Percentiles rank a stretch among this genome's conserved stretches.
Evolutionary conservation across 2,797 vertebrate species (phyloP).

Genomic region (Gephyroberyx darwinii): DNA sequence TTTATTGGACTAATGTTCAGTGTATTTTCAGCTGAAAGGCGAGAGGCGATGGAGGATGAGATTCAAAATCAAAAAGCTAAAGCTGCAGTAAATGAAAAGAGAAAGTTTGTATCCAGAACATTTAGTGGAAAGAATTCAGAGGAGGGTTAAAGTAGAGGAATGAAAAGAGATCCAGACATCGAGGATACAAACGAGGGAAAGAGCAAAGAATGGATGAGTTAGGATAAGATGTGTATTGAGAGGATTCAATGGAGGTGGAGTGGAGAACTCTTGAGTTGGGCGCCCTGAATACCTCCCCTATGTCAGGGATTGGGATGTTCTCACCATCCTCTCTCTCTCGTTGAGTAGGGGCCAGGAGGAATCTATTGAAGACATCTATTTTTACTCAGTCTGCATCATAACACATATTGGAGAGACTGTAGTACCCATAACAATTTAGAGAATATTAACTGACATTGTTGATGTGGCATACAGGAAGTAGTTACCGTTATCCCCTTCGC

Average conservation of each 20-base stretch:
- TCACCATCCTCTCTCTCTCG: conserved; percentile 48
- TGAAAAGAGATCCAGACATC: neutral
- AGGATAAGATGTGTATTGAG: conserved; percentile 21
- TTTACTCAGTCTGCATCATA: conserved; percentile 14
- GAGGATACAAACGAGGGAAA: neutral
- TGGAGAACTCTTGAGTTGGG: conserved; percentile 42
- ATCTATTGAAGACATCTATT: conserved; percentile 21
- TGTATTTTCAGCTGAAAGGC: conserved; percentile 31
- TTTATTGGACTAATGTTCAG: conserved; percentile 38
- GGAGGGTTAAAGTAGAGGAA: neutral
- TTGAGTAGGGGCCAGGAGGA: conserved; percentile 13
- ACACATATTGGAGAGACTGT: neutral
- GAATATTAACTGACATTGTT: neutral
- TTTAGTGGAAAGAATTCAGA: neutral
- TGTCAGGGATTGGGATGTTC: conserved; percentile 45
- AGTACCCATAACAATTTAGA: neutral
- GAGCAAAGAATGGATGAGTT: conserved; percentile 13
- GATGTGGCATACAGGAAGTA: neutral
- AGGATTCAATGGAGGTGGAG: conserved; percentile 30
- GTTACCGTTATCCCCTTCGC: conserved; percentile 1
- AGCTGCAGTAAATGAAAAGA: neutral
- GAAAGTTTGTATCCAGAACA: neutral
- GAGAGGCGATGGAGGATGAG: conserved; percentile 8
- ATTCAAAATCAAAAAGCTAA: conserved; percentile 26
- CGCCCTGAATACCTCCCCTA: conserved; percentile 36